Evolutionary conservation across 2,888 invertebrate species (phyloP).

Genomic region (Cosmia pyralina): DNA sequence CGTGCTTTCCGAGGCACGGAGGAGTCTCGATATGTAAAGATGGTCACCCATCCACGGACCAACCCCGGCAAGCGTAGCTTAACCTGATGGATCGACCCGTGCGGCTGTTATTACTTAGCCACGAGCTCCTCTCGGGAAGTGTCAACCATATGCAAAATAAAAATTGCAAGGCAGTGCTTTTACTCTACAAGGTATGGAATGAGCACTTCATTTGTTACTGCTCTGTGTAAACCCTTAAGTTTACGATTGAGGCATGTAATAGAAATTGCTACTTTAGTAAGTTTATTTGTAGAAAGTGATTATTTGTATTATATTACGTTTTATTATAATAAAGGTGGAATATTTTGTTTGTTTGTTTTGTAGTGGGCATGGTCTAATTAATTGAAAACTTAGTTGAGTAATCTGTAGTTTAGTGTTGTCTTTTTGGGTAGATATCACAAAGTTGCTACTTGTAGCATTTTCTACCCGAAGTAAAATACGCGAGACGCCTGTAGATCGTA

Average conservation of each 20-base stretch:
- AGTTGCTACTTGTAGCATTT: neutral
- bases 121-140: no score
- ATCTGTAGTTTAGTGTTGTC: neutral
- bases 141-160: no score
- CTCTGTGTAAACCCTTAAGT: conserved; percentile 40
- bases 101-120: no score
- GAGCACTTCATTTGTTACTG: conserved; percentile 20
- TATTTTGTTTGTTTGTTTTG: conserved; percentile 17
- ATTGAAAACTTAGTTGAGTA: neutral
- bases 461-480: no score
- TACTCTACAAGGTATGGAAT: neutral
- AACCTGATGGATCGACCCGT: no score
- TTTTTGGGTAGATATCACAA: neutral
- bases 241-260: conserved; percentile 51
- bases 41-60: no score
- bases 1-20: no score
- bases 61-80: no score
- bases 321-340: neutral
- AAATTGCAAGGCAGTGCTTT: neutral
- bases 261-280: conserved; percentile 47
- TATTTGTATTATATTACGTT: conserved; percentile 21
- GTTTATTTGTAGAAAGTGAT: conserved; percentile 50
- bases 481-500: neutral
- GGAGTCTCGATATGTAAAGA: no score
- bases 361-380: neutral